Evolutionary conservation across 2,113 vertebrate species (phyloP).

Genomic region (Ammodytes marinus): DNA sequence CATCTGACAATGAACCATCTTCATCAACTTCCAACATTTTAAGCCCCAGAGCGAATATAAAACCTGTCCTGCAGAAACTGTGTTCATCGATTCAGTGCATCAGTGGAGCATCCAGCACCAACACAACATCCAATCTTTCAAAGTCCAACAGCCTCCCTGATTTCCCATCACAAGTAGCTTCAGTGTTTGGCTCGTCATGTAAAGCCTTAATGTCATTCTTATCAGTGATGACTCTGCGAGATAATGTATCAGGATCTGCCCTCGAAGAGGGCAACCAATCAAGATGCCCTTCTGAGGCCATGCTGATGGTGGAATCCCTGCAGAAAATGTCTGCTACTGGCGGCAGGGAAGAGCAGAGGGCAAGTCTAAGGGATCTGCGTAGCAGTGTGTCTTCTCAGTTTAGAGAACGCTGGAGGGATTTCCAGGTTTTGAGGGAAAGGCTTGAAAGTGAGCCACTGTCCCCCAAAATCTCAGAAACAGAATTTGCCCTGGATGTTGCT

Average conservation of each 20-base stretch:
- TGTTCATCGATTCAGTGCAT: conserved; percentile 80
- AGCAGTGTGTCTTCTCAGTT: conserved; percentile 81
- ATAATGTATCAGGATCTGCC: conserved; percentile 73
- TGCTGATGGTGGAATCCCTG: conserved; percentile 87
- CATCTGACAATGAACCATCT: conserved; percentile 65
- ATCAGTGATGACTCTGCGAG: conserved; percentile 88
- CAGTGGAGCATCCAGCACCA: conserved; percentile 73
- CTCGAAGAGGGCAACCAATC: conserved; percentile 66
- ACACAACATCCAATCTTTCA: conserved; percentile 67
- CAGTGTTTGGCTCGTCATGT: conserved; percentile 83
- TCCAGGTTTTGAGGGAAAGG: conserved; percentile 70
- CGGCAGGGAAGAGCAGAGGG: conserved; percentile 86
- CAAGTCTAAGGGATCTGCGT: conserved; percentile 84
- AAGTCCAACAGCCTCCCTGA: conserved; percentile 83
- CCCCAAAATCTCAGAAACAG: conserved; percentile 70
- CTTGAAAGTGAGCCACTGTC: conserved; percentile 72
- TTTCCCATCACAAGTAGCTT: conserved; percentile 80
- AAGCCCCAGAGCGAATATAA: conserved; percentile 71
- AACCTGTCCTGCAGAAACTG: conserved; percentile 82
- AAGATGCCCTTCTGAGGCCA: conserved; percentile 83
- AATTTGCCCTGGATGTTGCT: conserved; percentile 69
- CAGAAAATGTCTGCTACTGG: conserved; percentile 85
- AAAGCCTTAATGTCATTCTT: conserved; percentile 91
- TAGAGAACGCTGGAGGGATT: conserved; percentile 77
- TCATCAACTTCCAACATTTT: conserved; percentile 39